Base-by-base conservation (phyloP, 2,797 vertebrate genomes). In the Sebastes trivittatus region DNA sequence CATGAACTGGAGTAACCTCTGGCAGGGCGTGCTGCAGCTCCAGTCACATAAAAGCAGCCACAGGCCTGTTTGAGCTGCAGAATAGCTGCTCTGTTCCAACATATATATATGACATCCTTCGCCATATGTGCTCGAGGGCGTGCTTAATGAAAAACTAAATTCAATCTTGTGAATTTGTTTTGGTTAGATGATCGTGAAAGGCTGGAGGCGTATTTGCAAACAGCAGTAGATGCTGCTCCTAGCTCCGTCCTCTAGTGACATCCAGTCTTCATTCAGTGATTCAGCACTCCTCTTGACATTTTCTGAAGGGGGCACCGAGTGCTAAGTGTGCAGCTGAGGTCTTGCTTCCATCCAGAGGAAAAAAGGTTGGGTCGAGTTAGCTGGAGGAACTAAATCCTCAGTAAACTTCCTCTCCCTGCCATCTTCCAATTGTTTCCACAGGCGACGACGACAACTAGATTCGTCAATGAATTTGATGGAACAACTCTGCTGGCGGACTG, bases 1-100 rank as follows among this genome's bases (percentile, higher is more conserved):
- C 11, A 54, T 77, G 81, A 84, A 86, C 76, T 82, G 42, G 14
- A 84, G 66, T 84, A 79, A 88, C 79, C 72, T 74, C 69, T 72
- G 30, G 66, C 62, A 78, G 71, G 70, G 3, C 20, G 36, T 32
- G 52, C 60, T 66, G 54, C 20, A 62, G 29, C 59, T 78, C 23
- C 42, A 46, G 38, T 82, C 62, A 55, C 58, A 82, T 49, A 52
- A 76, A 63, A 63, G 38, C 67, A 79, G 59, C 52, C 49, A 59
- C 36, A 54, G 29, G 78, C 27, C 23, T 10, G 10, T 16, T 68
- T 67, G 55, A 38, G 32, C 25, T 60, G 52, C 18, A 67, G 18
- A 30, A 38, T 6, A 27, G 42, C 54, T 32, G 29, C 34, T 34
- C 30, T 18, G 23, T 60, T 65, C 46, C 60, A 20, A 3, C 4